Conservation (phyloP, 1,140 invertebrate genomes). For the Melanaphis sacchari region DNA sequence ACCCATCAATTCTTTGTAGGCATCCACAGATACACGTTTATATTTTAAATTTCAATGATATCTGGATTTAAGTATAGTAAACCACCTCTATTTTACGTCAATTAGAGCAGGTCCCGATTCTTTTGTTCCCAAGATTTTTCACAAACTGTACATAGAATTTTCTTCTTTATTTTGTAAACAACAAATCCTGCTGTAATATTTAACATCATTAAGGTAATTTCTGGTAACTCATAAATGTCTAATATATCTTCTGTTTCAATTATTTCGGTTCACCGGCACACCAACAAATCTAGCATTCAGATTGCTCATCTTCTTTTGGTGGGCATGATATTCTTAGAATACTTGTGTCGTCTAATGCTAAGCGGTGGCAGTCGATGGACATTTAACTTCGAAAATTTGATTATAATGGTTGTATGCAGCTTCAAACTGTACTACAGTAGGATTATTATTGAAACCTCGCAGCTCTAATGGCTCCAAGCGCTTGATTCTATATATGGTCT, state of each 20-base stretch:
- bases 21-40: neutral
- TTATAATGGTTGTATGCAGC: slow-evolving; percentile 1
- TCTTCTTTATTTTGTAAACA: no score
- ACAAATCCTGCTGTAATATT: no score
- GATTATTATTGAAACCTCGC: slow-evolving; percentile 5
- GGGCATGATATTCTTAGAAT: neutral
- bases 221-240: neutral
- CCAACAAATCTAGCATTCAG: neutral
- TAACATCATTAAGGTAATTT: neutral
- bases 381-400: slow-evolving; percentile 14
- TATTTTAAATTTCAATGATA: neutral
- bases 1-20: neutral
- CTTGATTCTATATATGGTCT: neutral
- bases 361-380: neutral
- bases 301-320: neutral
- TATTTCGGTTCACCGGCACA: neutral
- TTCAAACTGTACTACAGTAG: neutral
- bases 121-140: no score
- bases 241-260: neutral
- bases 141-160: no score
- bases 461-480: neutral
- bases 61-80: no score
- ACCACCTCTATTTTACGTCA: no score
- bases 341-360: neutral
- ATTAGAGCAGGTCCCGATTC: no score